A percentile compares a stretch with the other conserved stretches of the same genome.
Conservation (phyloP, 2,888 invertebrate genomes). For the Eristalis intricaria region DNA sequence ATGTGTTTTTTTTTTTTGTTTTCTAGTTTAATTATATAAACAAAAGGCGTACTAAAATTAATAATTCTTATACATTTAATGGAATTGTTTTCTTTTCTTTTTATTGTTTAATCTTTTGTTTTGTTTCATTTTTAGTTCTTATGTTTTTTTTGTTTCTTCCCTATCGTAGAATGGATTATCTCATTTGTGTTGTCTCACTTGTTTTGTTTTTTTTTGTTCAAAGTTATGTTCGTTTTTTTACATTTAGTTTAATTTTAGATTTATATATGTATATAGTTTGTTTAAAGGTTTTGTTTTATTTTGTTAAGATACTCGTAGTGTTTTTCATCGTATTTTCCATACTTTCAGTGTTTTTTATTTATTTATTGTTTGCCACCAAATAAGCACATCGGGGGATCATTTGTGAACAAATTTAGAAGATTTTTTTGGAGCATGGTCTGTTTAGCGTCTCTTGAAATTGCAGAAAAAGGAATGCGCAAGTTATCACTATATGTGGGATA, state of each 20-base stretch:
- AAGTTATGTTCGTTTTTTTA: constrained; percentile 68
- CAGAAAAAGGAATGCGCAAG: no score
- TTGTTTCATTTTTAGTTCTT: constrained; percentile 48
- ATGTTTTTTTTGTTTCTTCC: constrained; percentile 43
- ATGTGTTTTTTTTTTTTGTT: neutral
- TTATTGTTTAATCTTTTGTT: constrained; percentile 27
- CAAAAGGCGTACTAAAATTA: constrained; percentile 60
- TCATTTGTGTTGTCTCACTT: neutral
- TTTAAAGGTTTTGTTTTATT: neutral
- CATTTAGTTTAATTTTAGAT: constrained; percentile 73
- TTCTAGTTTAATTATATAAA: constrained; percentile 44
- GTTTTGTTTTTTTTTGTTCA: constrained; percentile 48
- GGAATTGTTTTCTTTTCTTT: constrained; percentile 59
- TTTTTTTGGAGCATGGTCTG: constrained; percentile 16
- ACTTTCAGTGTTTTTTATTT: constrained; percentile 49
- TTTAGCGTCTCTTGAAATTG: neutral
- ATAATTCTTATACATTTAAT: constrained; percentile 68
- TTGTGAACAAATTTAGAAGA: constrained; percentile 3
- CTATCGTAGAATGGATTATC: constrained; percentile 39
- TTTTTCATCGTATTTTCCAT: constrained; percentile 35
- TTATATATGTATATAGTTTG: constrained; percentile 70
- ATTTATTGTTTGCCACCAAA: constrained; percentile 26
- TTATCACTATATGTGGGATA: no score
- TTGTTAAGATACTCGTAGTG: constrained; percentile 38
- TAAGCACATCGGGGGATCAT: constrained; percentile 63